These are phyloP conservation scores for Dexiosoma caninum DNA, from an alignment of 2,888 invertebrate species.

Conservation along the genomic window DNA sequence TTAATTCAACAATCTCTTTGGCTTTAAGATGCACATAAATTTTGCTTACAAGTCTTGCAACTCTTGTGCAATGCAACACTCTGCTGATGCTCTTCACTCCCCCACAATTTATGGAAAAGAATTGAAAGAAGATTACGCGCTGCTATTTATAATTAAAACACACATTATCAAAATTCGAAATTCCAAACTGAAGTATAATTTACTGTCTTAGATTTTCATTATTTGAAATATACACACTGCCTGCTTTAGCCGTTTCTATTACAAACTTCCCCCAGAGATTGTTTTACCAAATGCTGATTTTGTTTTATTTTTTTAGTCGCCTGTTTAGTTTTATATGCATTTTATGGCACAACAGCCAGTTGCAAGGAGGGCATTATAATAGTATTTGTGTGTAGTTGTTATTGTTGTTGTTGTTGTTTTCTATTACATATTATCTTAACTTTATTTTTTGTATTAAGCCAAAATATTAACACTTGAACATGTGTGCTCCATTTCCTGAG, in stretches of 20 bases:
- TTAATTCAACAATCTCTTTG: slow-evolving; percentile 1
- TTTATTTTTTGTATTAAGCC: slow-evolving; percentile 50
- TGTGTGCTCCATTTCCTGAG: slow-evolving; percentile 62
- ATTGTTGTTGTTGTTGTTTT: neutral
- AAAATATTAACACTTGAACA: slow-evolving; percentile 63
- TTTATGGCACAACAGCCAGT: slow-evolving; percentile 27
- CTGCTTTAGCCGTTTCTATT: neutral
- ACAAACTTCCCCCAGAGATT: slow-evolving; percentile 6
- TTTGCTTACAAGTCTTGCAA: neutral
- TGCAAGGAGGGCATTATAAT: slow-evolving; percentile 14
- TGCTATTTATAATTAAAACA: slow-evolving; percentile 60
- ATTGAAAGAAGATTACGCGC: slow-evolving; percentile 31
- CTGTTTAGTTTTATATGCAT: neutral
- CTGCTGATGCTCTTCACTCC: neutral
- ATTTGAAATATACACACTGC: no score
- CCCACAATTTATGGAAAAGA: slow-evolving; percentile 5
- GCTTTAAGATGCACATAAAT: slow-evolving; percentile 19
- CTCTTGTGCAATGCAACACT: neutral
- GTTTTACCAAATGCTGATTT: neutral
- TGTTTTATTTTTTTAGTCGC: no score
- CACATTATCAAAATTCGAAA: slow-evolving; percentile 48
- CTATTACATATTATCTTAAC: slow-evolving; percentile 11
- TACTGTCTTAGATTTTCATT: slow-evolving; percentile 32
- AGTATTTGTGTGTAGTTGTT: no score
- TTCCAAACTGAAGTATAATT: slow-evolving; percentile 52